phyloP scores from a whole-genome alignment of 2,888 invertebrate genomes.

The Eupithecia pulchellata region DNA sequence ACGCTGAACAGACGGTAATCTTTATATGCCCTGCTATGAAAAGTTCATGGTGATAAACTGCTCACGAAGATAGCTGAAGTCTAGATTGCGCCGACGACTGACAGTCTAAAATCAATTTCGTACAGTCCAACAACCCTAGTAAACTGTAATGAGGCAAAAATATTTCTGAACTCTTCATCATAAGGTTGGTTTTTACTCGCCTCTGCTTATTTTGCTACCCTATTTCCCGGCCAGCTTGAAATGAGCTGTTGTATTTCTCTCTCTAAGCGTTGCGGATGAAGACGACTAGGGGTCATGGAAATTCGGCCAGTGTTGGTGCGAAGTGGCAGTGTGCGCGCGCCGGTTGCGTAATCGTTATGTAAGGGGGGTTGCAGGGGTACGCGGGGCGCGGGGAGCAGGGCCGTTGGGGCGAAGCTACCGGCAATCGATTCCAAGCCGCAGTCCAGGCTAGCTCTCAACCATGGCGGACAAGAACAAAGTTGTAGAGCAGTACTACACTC shows the following conservation, averaged over 20 bases:
- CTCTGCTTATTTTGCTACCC: constrained; percentile 49
- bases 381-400: constrained; percentile 52
- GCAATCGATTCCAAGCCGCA: constrained; percentile 80
- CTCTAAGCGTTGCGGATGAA: constrained; percentile 15
- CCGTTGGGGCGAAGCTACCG: constrained; percentile 68
- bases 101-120: constrained; percentile 59
- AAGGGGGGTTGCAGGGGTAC: constrained; percentile 72
- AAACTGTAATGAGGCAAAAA: constrained; percentile 37
- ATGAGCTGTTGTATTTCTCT: constrained; percentile 46
- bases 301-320: constrained; percentile 50
- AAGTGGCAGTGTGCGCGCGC: constrained; percentile 76
- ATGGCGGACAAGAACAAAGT: constrained; percentile 92
- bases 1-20: not conserved
- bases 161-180: constrained; percentile 27
- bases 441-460: constrained; percentile 76
- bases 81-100: constrained; percentile 51
- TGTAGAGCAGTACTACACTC: constrained; percentile 90
- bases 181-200: constrained; percentile 30
- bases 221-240: constrained; percentile 47
- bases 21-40: constrained; percentile 13
- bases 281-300: constrained; percentile 46
- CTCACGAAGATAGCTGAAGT: constrained; percentile 35
- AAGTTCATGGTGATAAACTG: constrained; percentile 18
- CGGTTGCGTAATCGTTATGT: constrained; percentile 81
- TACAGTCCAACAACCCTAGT: constrained; percentile 52